phyloP scores from a whole-genome alignment of 2,797 vertebrate species.

The Rhinella marina region DNA sequence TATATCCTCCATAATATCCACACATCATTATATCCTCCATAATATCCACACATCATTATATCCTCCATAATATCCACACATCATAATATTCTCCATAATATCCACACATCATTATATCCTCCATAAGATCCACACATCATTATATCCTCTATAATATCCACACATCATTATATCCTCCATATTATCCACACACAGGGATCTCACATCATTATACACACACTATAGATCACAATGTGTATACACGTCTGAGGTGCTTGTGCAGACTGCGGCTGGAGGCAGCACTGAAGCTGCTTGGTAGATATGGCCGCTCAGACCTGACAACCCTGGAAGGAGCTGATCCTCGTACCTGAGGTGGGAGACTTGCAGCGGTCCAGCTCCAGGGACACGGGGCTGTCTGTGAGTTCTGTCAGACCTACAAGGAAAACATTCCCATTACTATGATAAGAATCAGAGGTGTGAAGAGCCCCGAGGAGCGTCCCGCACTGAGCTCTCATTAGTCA shows the following conservation, averaged over 20 bases:
- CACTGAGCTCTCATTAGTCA: slow-evolving; percentile 43
- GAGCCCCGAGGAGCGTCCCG: slow-evolving; percentile 14
- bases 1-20: not conserved
- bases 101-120: not conserved
- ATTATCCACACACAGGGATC: not conserved
- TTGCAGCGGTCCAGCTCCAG: slow-evolving; percentile 95
- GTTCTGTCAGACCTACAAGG: slow-evolving; percentile 90
- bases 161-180: not conserved
- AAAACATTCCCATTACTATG: slow-evolving; percentile 64
- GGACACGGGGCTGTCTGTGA: slow-evolving; percentile 92
- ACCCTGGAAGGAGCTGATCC: not conserved
- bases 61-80: not conserved
- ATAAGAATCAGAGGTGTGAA: slow-evolving; percentile 62
- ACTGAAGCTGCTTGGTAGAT: not conserved
- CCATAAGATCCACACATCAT: not conserved
- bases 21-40: not conserved
- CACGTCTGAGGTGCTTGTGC: too few relatives aligned
- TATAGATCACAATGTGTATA: too few relatives aligned
- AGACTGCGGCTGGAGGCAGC: not conserved
- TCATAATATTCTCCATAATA: not conserved
- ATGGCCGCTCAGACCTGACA: not conserved
- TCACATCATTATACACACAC: too few relatives aligned
- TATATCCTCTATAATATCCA: not conserved
- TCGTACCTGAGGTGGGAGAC: slow-evolving; percentile 97
- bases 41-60: not conserved